These are phyloP conservation scores for Coracias cyanogaster DNA, from an alignment of 2,797 vertebrate species.

Conservation along the genomic window DNA sequence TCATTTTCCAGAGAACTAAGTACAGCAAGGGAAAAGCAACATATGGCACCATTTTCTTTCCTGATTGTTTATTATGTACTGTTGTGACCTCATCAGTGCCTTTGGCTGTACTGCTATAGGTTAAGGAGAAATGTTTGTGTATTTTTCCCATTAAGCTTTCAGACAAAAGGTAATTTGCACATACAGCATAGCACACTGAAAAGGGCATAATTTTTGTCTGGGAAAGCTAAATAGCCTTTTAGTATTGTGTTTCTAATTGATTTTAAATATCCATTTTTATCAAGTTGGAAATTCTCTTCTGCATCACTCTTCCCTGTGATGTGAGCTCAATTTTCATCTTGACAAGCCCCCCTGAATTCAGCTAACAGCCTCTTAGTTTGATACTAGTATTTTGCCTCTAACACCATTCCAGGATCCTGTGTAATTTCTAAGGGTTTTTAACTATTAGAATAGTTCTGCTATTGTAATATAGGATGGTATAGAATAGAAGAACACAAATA, in stretches of 20 bases:
- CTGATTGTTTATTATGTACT: slow-evolving; percentile 12
- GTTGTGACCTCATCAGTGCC: slow-evolving; percentile 60
- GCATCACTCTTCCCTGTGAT: neutral
- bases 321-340: neutral
- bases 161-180: neutral
- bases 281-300: neutral
- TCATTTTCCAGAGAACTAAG: slow-evolving; percentile 61
- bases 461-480: neutral
- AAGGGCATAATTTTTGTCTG: neutral
- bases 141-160: slow-evolving; percentile 21
- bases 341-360: neutral
- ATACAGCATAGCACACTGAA: neutral
- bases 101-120: slow-evolving; percentile 6
- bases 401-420: neutral
- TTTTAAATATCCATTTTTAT: neutral
- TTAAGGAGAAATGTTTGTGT: slow-evolving; percentile 14
- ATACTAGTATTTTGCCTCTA: neutral
- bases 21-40: slow-evolving; percentile 35
- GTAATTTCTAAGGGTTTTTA: neutral
- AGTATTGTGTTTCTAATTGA: slow-evolving; percentile 13
- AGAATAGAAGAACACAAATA: neutral
- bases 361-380: neutral
- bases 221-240: neutral
- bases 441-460: neutral
- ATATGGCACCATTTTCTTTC: slow-evolving; percentile 56